Conservation (phyloP, 2,113 vertebrate genomes). For the Antechinus flavipes region DNA sequence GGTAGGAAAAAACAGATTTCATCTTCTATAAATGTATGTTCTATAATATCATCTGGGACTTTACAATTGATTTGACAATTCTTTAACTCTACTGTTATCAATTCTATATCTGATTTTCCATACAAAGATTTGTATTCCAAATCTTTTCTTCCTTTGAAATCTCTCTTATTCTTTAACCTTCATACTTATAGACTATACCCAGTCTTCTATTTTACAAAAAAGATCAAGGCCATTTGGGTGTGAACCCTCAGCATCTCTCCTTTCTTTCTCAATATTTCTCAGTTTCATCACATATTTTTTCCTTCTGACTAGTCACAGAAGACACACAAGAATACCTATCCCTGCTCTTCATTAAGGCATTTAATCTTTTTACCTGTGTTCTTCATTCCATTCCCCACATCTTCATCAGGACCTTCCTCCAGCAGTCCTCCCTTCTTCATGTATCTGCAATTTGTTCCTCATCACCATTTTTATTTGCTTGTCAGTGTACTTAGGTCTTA, state of each 20-base stretch:
- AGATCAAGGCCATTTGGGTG: background rate
- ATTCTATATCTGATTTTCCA: background rate
- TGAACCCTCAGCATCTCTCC: background rate
- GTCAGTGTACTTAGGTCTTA: background rate
- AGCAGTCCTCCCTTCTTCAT: background rate
- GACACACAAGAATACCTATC: background rate
- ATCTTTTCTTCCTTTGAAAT: background rate
- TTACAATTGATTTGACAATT: background rate
- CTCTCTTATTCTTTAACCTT: background rate
- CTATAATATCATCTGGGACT: background rate
- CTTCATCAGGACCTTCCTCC: background rate
- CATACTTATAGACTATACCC: background rate
- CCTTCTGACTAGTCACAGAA: background rate
- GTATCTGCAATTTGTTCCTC: background rate
- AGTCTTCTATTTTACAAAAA: background rate
- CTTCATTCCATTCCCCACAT: background rate
- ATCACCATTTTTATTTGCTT: background rate
- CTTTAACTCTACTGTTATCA: background rate
- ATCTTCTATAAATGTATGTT: background rate
- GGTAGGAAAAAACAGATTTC: background rate
- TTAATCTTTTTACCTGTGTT: background rate
- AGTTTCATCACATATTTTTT: background rate
- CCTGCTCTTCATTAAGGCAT: background rate
- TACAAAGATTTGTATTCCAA: background rate
- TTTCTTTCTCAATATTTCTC: background rate